These are phyloP conservation scores for Acronicta aceris DNA, from an alignment of 2,888 invertebrate genomes.

Conservation along the genomic window DNA sequence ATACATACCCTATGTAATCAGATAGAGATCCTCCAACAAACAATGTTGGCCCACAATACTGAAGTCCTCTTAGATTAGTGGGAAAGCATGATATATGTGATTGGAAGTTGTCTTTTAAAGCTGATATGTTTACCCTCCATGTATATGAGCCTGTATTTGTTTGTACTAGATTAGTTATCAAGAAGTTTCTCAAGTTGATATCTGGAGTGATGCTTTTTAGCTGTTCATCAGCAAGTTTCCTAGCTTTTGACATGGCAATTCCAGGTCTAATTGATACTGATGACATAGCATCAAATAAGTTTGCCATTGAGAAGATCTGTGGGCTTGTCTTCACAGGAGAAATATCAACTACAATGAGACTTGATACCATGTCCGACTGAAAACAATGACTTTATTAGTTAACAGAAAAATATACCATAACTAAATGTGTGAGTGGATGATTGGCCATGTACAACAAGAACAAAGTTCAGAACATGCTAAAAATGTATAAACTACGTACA, in stretches of 20 bases:
- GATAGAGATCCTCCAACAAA: constrained; percentile 96
- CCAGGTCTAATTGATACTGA: constrained; percentile 89
- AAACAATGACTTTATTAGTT: constrained; percentile 54
- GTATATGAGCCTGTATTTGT: constrained; percentile 89
- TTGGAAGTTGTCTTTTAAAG: constrained; percentile 91
- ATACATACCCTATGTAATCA: constrained; percentile 92
- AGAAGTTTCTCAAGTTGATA: constrained; percentile 92
- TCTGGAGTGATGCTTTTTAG: constrained; percentile 89
- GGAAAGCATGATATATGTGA: constrained; percentile 92
- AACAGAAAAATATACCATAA: background rate
- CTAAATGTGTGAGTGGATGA: background rate
- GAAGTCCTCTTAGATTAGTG: constrained; percentile 78
- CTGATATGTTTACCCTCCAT: constrained; percentile 95
- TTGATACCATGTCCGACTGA: constrained; percentile 90
- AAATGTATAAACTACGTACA: constrained; percentile 67
- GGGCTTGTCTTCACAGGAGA: constrained; percentile 91
- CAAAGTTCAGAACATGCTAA: background rate
- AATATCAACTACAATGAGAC: constrained; percentile 92
- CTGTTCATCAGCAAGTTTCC: constrained; percentile 90
- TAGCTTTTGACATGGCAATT: constrained; percentile 92
- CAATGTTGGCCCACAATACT: constrained; percentile 92
- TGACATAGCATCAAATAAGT: constrained; percentile 91
- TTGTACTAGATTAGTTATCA: constrained; percentile 95
- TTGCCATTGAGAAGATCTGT: constrained; percentile 90
- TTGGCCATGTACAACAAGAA: too few species aligned